phyloP scores from a whole-genome alignment of 2,113 vertebrate genomes.

The Myrmecobius fasciatus region DNA sequence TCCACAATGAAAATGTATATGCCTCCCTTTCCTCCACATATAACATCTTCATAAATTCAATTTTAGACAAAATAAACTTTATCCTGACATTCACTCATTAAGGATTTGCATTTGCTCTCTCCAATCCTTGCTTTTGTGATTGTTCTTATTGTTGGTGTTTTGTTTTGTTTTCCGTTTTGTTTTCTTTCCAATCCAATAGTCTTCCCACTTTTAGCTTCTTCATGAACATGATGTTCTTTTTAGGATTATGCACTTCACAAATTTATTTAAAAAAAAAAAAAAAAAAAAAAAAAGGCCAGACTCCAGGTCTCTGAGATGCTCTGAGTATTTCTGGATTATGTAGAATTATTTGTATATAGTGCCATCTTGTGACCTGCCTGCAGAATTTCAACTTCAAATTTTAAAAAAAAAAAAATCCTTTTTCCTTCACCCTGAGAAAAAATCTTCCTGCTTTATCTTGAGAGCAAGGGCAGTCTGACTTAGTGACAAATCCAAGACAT shows the following conservation, averaged over 20 bases:
- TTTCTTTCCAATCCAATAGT: conserved; percentile 1
- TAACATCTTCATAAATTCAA: neutral
- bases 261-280: neutral
- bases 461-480: neutral
- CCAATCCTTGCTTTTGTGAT: neutral
- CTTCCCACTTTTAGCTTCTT: conserved; percentile 10
- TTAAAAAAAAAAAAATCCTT: too few relatives aligned
- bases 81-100: accelerated
- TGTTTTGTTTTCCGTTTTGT: conserved; percentile 36
- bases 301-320: neutral
- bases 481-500: neutral
- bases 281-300: neutral
- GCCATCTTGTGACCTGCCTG: conserved; percentile 51
- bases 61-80: neutral
- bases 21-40: neutral
- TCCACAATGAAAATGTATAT: neutral
- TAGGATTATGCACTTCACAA: conserved; percentile 39
- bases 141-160: neutral
- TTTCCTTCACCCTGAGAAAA: neutral
- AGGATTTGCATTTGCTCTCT: neutral
- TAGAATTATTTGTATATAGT: conserved; percentile 49
- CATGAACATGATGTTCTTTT: conserved; percentile 44
- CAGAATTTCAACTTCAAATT: conserved; percentile 1
- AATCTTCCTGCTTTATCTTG: neutral
- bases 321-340: neutral